Percentiles rank a stretch among this genome's conserved stretches.
phyloP scores from a whole-genome alignment of 2,888 invertebrate genomes.

The Drosophila aldrichi region DNA sequence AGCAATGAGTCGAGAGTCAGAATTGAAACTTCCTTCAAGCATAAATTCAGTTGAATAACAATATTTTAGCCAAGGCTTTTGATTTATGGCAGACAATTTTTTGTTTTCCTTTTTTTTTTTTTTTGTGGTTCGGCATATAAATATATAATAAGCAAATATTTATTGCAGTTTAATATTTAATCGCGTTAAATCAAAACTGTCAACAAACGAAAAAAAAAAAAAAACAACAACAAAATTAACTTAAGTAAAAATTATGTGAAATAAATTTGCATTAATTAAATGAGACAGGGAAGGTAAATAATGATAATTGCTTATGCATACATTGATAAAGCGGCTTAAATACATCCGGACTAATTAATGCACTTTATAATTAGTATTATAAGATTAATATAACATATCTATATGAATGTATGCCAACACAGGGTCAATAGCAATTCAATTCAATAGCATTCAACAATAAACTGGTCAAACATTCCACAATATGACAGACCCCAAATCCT shows the following conservation, averaged over 20 bases:
- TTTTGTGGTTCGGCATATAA: not conserved
- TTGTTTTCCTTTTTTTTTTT: not conserved
- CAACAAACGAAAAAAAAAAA: not conserved
- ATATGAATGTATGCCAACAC: constrained; percentile 1
- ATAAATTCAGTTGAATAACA: constrained; percentile 32
- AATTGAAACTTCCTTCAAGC: constrained; percentile 18
- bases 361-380: constrained; percentile 63
- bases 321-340: constrained; percentile 45
- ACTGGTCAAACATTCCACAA: constrained; percentile 63
- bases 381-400: constrained; percentile 35
- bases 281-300: constrained; percentile 32
- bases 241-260: constrained; percentile 29
- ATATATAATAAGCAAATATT: constrained; percentile 8
- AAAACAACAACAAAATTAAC: not conserved
- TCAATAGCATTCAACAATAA: constrained; percentile 56
- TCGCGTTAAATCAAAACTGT: constrained; percentile 19
- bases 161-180: constrained; percentile 27
- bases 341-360: constrained; percentile 66
- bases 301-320: constrained; percentile 40
- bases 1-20: not conserved
- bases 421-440: constrained; percentile 27
- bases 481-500: constrained; percentile 24
- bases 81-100: constrained; percentile 43
- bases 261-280: constrained; percentile 43
- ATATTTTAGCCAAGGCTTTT: constrained; percentile 25